Evolutionary conservation across 1,140 invertebrate genomes (phyloP), one percentile per base, ranked within the genome.

Genomic region (Pissodes strobi): DNA sequence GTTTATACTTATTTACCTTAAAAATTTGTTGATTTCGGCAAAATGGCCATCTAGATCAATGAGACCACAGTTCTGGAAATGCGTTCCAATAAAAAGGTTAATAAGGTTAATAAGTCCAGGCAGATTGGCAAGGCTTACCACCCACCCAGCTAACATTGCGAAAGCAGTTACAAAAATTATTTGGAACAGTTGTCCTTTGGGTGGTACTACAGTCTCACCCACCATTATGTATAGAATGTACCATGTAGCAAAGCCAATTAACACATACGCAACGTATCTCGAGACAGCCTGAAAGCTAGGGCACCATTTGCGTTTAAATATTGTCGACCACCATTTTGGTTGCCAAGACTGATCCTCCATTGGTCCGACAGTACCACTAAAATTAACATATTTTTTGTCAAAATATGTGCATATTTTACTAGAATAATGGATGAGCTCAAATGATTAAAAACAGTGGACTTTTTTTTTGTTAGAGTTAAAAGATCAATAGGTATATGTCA

Each of bases 1-100:
- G n/a, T n/a, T n/a, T n/a, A n/a, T n/a, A n/a, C n/a, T n/a, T 55
- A 19, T n/a, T 25, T 56, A 56, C 53, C 53, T 37, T 56, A 56
- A 56, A 27, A 56, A 43, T n/a, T 56, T 56, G 22, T 56, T 56
- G 15, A 56, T 43, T 17, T 45, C 34, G 1, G 53, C 12, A 38
- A 56, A 56, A 8, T 37, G 25, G 8, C n/a, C 37, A 43, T 56
- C 53, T 12, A 56, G 5, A 43, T 56, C 38, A 45, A 56, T 18
- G 23, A 56, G 2, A 0, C 22, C 19, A 25, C 53, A 56, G 22
- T 56, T 56, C 38, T 56, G 53, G 22, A 41, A 56, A 21, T 43
- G 22, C 9, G 39, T 38, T 9, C 53, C 53, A 15, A 56, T 18
- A 22, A 56, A 41, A 2, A 56, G 37, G 10, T 19, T 56, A n/a